These are phyloP conservation scores for Lerema accius DNA, from an alignment of 1,140 invertebrate genomes.

Conservation along the genomic window DNA sequence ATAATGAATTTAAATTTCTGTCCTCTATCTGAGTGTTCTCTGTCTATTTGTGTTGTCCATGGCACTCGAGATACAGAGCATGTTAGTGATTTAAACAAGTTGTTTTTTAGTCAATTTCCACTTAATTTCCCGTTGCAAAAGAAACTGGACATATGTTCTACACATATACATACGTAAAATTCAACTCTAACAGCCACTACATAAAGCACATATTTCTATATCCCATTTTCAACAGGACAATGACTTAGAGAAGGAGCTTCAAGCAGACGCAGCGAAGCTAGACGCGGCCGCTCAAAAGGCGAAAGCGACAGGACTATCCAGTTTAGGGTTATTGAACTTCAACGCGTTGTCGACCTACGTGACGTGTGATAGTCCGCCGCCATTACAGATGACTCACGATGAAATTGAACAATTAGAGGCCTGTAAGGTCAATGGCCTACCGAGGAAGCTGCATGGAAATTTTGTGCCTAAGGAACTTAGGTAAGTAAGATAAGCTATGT, in stretches of 20 bases:
- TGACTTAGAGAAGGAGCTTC: conserved; percentile 71
- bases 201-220: no score
- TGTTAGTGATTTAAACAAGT: no score
- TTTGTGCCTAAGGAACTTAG: conserved; percentile 86
- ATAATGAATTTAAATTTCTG: no score
- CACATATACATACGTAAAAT: no score
- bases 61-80: no score
- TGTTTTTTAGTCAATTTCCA: no score
- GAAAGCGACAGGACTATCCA: conserved; percentile 62
- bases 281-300: conserved; percentile 58
- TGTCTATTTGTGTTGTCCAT: no score
- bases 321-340: conserved; percentile 70
- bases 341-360: conserved; percentile 84
- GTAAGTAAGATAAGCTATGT: conserved; percentile 52
- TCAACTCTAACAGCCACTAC: no score
- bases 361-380: conserved; percentile 89
- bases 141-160: no score
- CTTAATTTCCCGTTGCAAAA: no score
- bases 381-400: conserved; percentile 89
- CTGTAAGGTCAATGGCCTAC: conserved; percentile 88
- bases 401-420: conserved; percentile 89
- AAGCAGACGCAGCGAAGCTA: conserved; percentile 62
- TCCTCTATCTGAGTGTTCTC: no score
- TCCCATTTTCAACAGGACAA: no score
- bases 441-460: conserved; percentile 86